phyloP scores from a whole-genome alignment of 1,140 invertebrate genomes.

The Microplitis demolitor region DNA sequence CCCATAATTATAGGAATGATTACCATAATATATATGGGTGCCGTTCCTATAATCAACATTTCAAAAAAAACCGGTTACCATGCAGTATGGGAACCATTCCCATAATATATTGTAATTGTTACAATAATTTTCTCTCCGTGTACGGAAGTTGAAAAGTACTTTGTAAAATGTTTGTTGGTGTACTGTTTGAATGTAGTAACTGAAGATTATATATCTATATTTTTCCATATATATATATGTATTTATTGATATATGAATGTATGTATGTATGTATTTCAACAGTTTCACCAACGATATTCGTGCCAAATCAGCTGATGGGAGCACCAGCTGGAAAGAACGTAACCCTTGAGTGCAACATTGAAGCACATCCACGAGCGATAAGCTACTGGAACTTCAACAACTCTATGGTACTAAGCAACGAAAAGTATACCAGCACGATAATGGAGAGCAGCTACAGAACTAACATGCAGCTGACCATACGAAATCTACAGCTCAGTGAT shows the following conservation, averaged over 20 bases:
- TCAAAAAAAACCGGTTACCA: too few species aligned
- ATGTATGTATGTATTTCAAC: slow-evolving; percentile 37
- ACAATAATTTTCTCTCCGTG: too few species aligned
- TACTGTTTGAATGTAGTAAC: not conserved
- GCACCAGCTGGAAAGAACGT: slow-evolving; percentile 86
- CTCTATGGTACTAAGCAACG: slow-evolving; percentile 81
- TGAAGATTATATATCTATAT: too few species aligned
- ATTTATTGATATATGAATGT: not conserved
- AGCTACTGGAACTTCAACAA: slow-evolving; percentile 91
- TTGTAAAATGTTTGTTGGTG: not conserved
- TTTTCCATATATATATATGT: not conserved
- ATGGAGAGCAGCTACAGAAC: slow-evolving; percentile 83
- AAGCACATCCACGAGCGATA: slow-evolving; percentile 90
- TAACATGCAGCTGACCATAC: slow-evolving; percentile 84
- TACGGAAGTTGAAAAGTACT: not conserved
- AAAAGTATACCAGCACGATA: slow-evolving; percentile 78
- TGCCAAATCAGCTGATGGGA: slow-evolving; percentile 89
- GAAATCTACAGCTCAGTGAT: slow-evolving; percentile 76
- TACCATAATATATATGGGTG: too few species aligned
- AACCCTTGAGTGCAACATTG: slow-evolving; percentile 90
- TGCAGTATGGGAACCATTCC: too few species aligned
- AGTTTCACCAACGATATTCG: slow-evolving; percentile 93
- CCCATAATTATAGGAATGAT: too few species aligned
- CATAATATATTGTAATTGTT: too few species aligned
- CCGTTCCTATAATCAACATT: too few species aligned